Conservation (phyloP, 1,140 invertebrate species). For the Brachionus plicatilis region DNA sequence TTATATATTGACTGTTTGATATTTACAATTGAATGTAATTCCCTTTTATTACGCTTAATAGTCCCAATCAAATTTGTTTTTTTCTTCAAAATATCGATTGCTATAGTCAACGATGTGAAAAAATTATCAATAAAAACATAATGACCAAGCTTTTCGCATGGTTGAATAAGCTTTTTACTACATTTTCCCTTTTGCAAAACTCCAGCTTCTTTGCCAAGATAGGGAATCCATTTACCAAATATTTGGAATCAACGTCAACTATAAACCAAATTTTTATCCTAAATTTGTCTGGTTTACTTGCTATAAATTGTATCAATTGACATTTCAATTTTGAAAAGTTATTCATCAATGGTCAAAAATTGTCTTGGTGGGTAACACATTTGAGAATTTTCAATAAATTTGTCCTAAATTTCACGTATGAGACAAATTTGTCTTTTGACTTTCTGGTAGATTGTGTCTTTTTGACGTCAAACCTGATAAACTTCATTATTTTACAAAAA, state of each 20-base stretch:
- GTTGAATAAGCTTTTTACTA: conserved; percentile 40
- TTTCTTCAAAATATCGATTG: conserved; percentile 6
- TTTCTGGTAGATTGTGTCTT: not conserved
- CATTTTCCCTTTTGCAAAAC: not conserved
- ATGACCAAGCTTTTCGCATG: not conserved
- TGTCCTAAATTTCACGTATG: conserved; percentile 40
- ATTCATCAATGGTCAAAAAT: conserved; percentile 41
- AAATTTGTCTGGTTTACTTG: conserved; percentile 15
- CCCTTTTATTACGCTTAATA: no score
- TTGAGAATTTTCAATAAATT: conserved; percentile 42
- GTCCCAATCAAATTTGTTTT: not conserved
- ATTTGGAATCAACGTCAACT: conserved; percentile 40
- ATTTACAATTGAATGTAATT: conserved; percentile 42
- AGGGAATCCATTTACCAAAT: conserved; percentile 41
- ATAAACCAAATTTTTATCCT: conserved; percentile 33
- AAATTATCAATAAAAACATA: conserved; percentile 41
- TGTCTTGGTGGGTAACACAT: conserved; percentile 38
- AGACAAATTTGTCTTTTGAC: conserved; percentile 40
- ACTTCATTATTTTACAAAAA: conserved; percentile 31
- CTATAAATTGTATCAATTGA: conserved; percentile 41
- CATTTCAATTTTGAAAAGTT: conserved; percentile 39
- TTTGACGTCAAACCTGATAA: conserved; percentile 41
- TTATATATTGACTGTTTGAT: conserved; percentile 41
- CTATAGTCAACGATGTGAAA: conserved; percentile 33
- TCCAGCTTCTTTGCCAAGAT: conserved; percentile 18